Conservation (phyloP, 2,888 invertebrate species). For the Phasia obesa region DNA sequence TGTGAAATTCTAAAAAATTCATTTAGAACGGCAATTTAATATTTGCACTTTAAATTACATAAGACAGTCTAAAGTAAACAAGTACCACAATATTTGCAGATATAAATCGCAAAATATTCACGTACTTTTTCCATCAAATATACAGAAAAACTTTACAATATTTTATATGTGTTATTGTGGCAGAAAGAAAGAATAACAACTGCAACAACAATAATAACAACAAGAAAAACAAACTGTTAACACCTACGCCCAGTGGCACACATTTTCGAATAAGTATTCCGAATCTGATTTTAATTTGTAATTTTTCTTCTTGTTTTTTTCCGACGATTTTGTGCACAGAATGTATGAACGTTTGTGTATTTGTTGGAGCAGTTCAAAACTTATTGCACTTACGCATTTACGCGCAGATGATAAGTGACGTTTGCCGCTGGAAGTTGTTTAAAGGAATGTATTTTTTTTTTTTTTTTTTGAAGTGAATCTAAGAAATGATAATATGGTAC, state of each 20-base stretch:
- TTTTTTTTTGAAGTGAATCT: too few relatives aligned
- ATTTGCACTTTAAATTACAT: constrained; percentile 47
- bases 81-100: constrained; percentile 9
- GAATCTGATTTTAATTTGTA: constrained; percentile 48
- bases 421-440: constrained; percentile 6
- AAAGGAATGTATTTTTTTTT: constrained; percentile 17
- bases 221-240: constrained; percentile 65
- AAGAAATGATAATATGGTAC: too few relatives aligned
- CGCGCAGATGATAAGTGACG: constrained; percentile 51
- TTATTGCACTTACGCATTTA: constrained; percentile 66
- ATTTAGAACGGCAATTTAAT: constrained; percentile 25
- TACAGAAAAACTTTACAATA: constrained; percentile 25
- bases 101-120: constrained; percentile 19
- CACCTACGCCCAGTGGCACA: constrained; percentile 73
- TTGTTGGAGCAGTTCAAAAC: constrained; percentile 44
- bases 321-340: constrained; percentile 28
- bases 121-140: constrained; percentile 20
- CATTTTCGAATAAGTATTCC: constrained; percentile 64
- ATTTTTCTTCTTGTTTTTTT: constrained; percentile 26
- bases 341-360: constrained; percentile 6
- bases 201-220: constrained; percentile 40
- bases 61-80: constrained; percentile 53
- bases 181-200: constrained; percentile 23
- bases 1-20: neutral
- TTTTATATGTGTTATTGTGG: constrained; percentile 22